Evolutionary conservation across 2,888 invertebrate genomes (phyloP), one percentile per base, ranked within the genome.

Genomic region (Chrysomela aeneicollis): DNA sequence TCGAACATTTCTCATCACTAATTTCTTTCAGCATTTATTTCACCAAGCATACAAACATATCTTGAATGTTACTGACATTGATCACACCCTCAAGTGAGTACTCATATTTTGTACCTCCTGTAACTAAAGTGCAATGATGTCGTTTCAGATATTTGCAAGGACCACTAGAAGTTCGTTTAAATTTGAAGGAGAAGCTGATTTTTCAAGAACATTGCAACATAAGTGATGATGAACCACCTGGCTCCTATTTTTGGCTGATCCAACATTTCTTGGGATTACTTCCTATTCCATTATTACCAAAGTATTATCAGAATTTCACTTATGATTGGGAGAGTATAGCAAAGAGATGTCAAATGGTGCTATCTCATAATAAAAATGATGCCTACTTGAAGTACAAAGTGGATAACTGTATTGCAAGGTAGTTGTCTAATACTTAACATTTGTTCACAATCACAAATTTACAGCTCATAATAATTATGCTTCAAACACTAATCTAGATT

Each of bases 191-290:
- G 37, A 70, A 30, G 53, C 53, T 75, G 26, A 69, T 73, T 18
- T 61, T 61, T 26, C 65, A 64, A 37, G 55, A 51, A 49, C 53
- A 68, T 35, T 62, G 63, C 22, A 37, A 54, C n/a, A 61, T 61
- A n/a, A 53, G 61, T 22, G 32, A 19, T n/a, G 50, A 32, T 32
- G 35, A 63, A 37, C 21, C 64, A n/a, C 59, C 74, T 15, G 71
- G 70, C 32, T 64, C 69, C 1, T 75, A 72, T 68, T 71, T 74
- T 46, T 76, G 75, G 76, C 46, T 75, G 10, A 68, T 76, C 18
- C 66, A 74, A 54, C 76, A 76, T 59, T 76, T 76, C 63, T 59
- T 76, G 46, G 76, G 75, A 12, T 61, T 75, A 26, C 63, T 76
- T 17, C 76, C 76, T 4, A 63, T 76, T 53, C 72, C 76, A 26